phyloP scores from a whole-genome alignment of 2,888 invertebrate genomes.

The Agrochola lychnidis region DNA sequence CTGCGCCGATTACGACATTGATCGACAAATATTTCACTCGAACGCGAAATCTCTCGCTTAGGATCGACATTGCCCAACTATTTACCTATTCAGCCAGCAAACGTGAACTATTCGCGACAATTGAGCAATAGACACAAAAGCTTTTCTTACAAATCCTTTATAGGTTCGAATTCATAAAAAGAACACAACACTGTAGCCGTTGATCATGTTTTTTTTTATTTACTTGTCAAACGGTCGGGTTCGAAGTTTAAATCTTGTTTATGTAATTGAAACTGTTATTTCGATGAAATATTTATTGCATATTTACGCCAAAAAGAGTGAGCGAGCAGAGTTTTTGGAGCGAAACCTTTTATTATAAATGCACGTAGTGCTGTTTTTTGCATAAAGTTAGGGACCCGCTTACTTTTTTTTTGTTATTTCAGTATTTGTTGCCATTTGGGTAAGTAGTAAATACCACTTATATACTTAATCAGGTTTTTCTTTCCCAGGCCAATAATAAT shows the following conservation, averaged over 20 bases:
- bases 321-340: conserved; percentile 26
- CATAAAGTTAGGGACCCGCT: background rate
- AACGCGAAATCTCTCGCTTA: conserved; percentile 69
- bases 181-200: background rate
- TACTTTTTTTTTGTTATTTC: too few species aligned
- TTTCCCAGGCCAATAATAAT: background rate
- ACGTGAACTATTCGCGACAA: conserved; percentile 56
- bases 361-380: background rate
- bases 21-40: conserved; percentile 74
- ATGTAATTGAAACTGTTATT: conserved; percentile 30
- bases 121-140: conserved; percentile 55
- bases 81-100: conserved; percentile 76
- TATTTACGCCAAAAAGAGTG: background rate
- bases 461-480: background rate
- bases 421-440: background rate
- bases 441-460: background rate
- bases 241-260: conserved; percentile 48
- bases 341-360: conserved; percentile 18
- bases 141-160: conserved; percentile 46
- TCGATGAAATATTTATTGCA: conserved; percentile 29
- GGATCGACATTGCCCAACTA: conserved; percentile 69
- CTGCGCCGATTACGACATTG: conserved; percentile 64
- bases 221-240: background rate
- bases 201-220: background rate
- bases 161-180: conserved; percentile 31